Evolutionary conservation across 2,888 invertebrate species (phyloP), one percentile per base, ranked within the genome.

Genomic region (Eupithecia dodoneata): DNA sequence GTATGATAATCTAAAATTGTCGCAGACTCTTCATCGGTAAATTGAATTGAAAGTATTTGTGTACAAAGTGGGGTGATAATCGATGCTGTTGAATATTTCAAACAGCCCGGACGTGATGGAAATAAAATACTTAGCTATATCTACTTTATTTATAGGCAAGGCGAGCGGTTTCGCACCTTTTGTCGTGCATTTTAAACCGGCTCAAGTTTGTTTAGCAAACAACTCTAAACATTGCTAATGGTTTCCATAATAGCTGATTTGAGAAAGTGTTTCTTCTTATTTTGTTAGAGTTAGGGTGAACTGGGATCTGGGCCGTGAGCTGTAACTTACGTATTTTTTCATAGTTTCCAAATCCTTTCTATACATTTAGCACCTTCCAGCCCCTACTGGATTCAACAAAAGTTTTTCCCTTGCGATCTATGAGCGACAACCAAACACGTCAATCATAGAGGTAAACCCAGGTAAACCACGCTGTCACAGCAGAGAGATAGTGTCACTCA

Each of bases 81-180:
- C 93, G 93, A 92, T 90, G 89, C 89, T 87, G 89, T 91, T 93
- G 92, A 93, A 94, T 93, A 93, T 93, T 93, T 92, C 90, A 92
- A 91, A 89, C 88, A 88, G 85, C 85, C 84, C 88, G 85, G 84
- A 90, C 92, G 92, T 92, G 92, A 93, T 88, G 86, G 85, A 92
- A 92, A 92, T 92, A 89, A 89, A 87, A 88, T 86, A 85, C 80
- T 79, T 74, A 75, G 59, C 55, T 73, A 66, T 73, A 74, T 66
- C 70, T 71, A 71, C 79, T 75, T 47, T 78, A 81, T 81, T 78
- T 81, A 81, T 81, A 82, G 79, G 66, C 59, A 63, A 67, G 76
- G 81, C 79, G 81, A 81, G 82, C 81, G 84, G 85, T 85, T 83
- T 85, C 83, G 79, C 85, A 86, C 86, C 87, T 86, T 84, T 86